A percentile compares a stretch with the other conserved stretches of the same genome.
Evolutionary conservation across 2,113 vertebrate species (phyloP).

Genomic region (Nycticorax nycticorax): DNA sequence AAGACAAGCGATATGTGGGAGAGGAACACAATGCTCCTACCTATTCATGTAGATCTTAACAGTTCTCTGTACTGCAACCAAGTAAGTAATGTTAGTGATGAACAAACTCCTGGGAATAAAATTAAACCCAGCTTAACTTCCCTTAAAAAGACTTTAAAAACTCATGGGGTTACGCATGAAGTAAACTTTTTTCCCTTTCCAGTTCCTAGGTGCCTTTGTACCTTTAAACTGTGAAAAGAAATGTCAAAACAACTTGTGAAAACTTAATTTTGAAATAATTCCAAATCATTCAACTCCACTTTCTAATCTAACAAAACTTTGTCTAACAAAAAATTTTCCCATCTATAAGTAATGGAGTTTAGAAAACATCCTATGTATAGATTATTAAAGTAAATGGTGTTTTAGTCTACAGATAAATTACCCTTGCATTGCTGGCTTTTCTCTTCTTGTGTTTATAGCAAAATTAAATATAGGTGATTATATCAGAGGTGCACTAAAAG

Average conservation of each 20-base stretch:
- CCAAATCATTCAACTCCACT: not conserved
- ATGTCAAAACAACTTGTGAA: not conserved
- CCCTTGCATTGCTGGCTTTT: not conserved
- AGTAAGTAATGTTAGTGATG: too few relatives aligned
- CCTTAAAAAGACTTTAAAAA: too few relatives aligned
- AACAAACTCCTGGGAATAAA: too few relatives aligned
- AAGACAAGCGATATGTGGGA: too few relatives aligned
- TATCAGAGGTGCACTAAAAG: not conserved
- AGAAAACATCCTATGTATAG: not conserved
- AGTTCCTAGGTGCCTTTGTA: not conserved
- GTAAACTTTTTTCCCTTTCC: not conserved
- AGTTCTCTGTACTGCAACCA: too few relatives aligned
- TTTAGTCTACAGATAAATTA: not conserved
- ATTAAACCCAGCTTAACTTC: too few relatives aligned
- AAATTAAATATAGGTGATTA: not conserved
- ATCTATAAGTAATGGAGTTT: not conserved
- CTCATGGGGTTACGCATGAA: fast-evolving
- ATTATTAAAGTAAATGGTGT: not conserved
- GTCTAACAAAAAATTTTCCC: not conserved
- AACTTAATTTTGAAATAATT: not conserved
- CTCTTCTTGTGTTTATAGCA: not conserved
- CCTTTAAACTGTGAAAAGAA: not conserved
- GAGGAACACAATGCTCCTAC: too few relatives aligned
- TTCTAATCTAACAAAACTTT: not conserved
- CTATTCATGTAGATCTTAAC: too few relatives aligned